phyloP scores from a whole-genome alignment of 30 jellyfish, hydroid and myxozoan species.

The Rhopilema esculentum region DNA sequence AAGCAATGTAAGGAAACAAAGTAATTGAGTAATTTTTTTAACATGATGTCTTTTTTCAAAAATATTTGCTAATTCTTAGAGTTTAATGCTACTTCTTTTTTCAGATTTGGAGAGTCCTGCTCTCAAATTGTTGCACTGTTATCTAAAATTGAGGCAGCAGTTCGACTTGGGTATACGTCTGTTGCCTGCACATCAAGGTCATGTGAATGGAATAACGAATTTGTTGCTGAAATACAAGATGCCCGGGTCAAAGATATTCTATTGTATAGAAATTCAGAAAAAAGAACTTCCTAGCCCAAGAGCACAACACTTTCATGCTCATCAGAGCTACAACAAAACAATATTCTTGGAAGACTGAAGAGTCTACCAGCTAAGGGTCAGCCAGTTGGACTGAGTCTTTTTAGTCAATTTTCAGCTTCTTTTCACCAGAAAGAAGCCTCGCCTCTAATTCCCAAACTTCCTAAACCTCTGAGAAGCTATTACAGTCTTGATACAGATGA shows the following conservation, averaged over 20 bases:
- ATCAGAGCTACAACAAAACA: neutral
- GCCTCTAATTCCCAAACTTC: constrained; percentile 33
- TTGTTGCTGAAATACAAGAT: constrained; percentile 13
- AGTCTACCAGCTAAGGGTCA: constrained; percentile 10
- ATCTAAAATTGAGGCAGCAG: constrained; percentile 67
- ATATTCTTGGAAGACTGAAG: constrained; percentile 5
- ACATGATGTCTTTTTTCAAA: neutral
- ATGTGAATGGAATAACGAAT: constrained; percentile 38
- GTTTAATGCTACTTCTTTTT: neutral
- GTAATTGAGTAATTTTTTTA: neutral
- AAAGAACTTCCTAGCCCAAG: neutral
- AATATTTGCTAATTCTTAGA: neutral
- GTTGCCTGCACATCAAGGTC: constrained; percentile 50
- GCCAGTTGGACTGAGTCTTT: constrained; percentile 38
- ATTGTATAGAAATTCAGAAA: constrained; percentile 15
- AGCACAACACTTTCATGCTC: neutral
- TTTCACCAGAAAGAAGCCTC: constrained; percentile 45
- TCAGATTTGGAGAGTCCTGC: constrained; percentile 73
- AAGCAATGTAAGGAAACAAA: neutral
- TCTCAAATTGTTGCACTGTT: constrained; percentile 73
- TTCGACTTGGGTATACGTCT: constrained; percentile 51
- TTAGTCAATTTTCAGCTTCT: constrained; percentile 1
- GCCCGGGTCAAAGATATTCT: constrained; percentile 19
- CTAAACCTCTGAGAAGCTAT: constrained; percentile 40
- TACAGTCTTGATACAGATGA: neutral